Conservation (phyloP, 1,140 invertebrate genomes). For the Sycophila sp. region DNA sequence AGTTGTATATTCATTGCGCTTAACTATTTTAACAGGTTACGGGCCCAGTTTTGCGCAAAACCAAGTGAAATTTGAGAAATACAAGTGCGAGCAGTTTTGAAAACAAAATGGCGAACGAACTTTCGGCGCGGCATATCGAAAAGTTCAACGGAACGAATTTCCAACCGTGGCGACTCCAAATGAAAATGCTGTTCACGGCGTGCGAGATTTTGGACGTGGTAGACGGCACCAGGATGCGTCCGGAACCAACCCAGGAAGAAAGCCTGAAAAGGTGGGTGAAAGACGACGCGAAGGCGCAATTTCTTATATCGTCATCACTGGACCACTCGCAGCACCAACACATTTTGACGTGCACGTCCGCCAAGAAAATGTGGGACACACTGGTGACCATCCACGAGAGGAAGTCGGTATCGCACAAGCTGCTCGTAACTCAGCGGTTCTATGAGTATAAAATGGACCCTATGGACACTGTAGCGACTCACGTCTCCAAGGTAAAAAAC, state of each 20-base stretch:
- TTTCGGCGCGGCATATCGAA: not conserved
- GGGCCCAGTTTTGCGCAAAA: not conserved
- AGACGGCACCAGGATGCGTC: not conserved
- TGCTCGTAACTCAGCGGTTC: conserved; percentile 29
- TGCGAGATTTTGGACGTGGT: not conserved
- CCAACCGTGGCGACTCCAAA: not conserved
- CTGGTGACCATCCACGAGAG: not conserved
- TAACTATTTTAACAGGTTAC: not conserved
- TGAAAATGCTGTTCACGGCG: not conserved
- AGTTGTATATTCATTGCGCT: too few species aligned
- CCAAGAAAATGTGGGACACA: not conserved
- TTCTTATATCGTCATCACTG: not conserved
- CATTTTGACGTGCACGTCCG: too few species aligned
- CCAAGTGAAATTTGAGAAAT: too few species aligned
- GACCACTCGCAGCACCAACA: too few species aligned
- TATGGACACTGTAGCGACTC: conserved; percentile 21
- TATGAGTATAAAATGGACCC: conserved; percentile 19
- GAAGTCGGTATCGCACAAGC: not conserved
- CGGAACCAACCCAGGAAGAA: not conserved
- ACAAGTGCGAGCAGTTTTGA: not conserved
- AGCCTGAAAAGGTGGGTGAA: not conserved
- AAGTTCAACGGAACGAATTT: not conserved
- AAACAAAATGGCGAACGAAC: not conserved
- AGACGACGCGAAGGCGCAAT: not conserved
- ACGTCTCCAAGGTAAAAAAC: conserved; percentile 37